Percentiles rank a stretch among this genome's conserved stretches.
These are phyloP conservation scores for Phaethornis superciliosus DNA, from an alignment of 2,113 vertebrate genomes.

Conservation along the genomic window DNA sequence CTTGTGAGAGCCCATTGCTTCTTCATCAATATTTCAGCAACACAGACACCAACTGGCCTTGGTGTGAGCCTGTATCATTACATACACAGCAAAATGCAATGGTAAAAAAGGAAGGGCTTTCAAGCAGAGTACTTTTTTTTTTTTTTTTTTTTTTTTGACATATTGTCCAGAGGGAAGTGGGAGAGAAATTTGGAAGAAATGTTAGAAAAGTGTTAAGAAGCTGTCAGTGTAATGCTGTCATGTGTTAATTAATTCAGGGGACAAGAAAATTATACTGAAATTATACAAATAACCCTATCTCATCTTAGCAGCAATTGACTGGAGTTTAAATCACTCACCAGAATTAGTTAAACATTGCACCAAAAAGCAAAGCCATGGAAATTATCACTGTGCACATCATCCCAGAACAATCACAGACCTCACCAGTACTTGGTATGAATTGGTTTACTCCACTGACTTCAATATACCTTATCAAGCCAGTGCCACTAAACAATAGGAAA, in stretches of 20 bases:
- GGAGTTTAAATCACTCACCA: constrained; percentile 21
- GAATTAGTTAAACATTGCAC: constrained; percentile 49
- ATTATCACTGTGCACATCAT: background rate
- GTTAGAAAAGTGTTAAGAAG: constrained; percentile 40
- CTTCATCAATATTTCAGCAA: background rate
- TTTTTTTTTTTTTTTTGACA: background rate
- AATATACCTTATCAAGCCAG: constrained; percentile 5
- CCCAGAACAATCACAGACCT: background rate
- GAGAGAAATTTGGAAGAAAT: constrained; percentile 31
- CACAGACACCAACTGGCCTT: background rate
- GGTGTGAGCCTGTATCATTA: background rate
- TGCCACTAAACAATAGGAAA: background rate
- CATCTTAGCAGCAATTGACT: constrained; percentile 48
- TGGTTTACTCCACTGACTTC: constrained; percentile 13
- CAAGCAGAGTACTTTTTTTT: background rate
- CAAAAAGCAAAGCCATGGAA: constrained; percentile 23
- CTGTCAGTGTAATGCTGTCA: constrained; percentile 51
- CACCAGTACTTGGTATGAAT: background rate
- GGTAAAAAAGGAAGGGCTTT: background rate
- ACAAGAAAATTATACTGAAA: constrained; percentile 34
- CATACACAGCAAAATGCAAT: background rate
- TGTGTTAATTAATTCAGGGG: constrained; percentile 57
- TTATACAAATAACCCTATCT: constrained; percentile 51
- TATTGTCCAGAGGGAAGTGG: constrained; percentile 39
- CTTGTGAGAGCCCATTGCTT: background rate